phyloP scores from a whole-genome alignment of 1,140 invertebrate species.

The Arion vulgaris region DNA sequence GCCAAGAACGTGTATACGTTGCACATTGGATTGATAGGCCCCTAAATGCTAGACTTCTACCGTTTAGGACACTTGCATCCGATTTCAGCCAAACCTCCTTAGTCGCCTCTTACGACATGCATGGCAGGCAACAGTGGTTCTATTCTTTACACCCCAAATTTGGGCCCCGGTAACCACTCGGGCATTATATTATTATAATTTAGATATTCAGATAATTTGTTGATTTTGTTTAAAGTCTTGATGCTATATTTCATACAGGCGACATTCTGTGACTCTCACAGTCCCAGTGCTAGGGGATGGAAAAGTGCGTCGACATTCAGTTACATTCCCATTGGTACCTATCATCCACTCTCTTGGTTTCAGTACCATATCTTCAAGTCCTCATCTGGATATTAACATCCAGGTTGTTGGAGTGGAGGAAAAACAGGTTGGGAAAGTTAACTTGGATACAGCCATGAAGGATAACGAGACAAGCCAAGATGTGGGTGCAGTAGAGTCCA shows the following conservation, averaged over 20 bases:
- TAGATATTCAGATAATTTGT: too few species aligned
- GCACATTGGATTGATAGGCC: too few species aligned
- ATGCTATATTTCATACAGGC: slow-evolving; percentile 16
- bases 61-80: too few species aligned
- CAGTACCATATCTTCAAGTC: background rate
- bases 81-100: too few species aligned
- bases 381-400: slow-evolving; percentile 30
- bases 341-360: background rate
- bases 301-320: slow-evolving; percentile 18
- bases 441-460: background rate
- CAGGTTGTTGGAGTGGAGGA: background rate
- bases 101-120: too few species aligned
- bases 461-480: background rate
- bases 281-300: slow-evolving; percentile 23
- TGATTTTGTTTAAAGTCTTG: too few species aligned
- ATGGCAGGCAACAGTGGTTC: too few species aligned
- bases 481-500: background rate
- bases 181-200: too few species aligned
- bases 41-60: too few species aligned
- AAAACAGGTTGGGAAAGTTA: slow-evolving; percentile 3
- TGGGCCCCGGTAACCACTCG: too few species aligned
- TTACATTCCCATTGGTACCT: slow-evolving; percentile 19
- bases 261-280: slow-evolving; percentile 35
- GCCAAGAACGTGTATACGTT: too few species aligned
- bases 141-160: too few species aligned